Conservation (phyloP, 2,888 invertebrate genomes). For the Pseudoips prasinana region DNA sequence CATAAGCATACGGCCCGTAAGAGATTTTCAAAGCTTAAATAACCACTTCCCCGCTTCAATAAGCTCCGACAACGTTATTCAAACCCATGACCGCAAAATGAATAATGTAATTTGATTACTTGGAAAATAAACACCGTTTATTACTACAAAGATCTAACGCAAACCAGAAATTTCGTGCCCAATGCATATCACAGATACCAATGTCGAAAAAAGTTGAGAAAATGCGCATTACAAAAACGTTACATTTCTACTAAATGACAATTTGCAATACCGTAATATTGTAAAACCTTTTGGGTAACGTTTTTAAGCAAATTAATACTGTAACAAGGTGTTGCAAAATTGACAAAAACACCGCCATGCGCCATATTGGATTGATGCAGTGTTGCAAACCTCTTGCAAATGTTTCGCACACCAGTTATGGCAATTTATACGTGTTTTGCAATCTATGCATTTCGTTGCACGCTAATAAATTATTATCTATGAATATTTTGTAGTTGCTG, state of each 20-base stretch:
- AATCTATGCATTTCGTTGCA: conserved; percentile 44
- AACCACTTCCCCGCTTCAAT: too few species aligned
- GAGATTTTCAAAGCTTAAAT: too few species aligned
- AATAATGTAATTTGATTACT: too few species aligned
- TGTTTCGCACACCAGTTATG: conserved; percentile 39
- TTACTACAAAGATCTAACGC: too few species aligned
- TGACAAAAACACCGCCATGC: conserved; percentile 26
- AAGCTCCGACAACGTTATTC: too few species aligned
- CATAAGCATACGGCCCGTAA: too few species aligned
- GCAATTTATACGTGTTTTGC: conserved; percentile 41
- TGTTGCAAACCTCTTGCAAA: conserved; percentile 40
- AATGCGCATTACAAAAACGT: conserved; percentile 5
- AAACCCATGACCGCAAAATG: too few species aligned
- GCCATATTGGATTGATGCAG: conserved; percentile 14
- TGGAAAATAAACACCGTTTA: too few species aligned
- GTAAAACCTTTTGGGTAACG: conserved; percentile 24
- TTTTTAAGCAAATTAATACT: conserved; percentile 15
- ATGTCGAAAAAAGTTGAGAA: not conserved
- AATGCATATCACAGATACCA: conserved; percentile 2
- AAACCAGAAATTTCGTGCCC: conserved; percentile 29
- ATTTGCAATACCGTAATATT: conserved; percentile 7
- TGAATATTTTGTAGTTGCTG: conserved; percentile 15
- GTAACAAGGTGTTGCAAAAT: conserved; percentile 31
- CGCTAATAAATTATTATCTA: conserved; percentile 35
- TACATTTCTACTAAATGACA: conserved; percentile 7